Evolutionary conservation across 1,140 invertebrate genomes (phyloP), one percentile per base, ranked within the genome.

Genomic region (Tetragnatha versicolor): DNA sequence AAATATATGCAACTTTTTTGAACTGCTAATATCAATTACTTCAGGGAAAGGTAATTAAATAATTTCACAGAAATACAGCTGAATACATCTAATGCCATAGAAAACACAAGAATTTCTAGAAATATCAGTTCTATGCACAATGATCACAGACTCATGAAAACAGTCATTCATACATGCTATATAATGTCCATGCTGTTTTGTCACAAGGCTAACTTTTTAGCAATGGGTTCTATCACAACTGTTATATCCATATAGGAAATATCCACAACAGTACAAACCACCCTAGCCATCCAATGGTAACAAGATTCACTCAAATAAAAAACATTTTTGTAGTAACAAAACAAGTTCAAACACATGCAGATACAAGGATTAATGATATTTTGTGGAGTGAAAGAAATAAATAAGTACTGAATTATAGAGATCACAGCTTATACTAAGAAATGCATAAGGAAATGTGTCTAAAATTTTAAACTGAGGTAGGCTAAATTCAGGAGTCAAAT

Each of bases 111-210:
- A 58, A 33, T 77, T 25, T 77, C 73, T 77, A 77, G 73, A 77
- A 66, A 77, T 77, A 77, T 77, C 49, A 66, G 47, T 77, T 77
- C 73, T 77, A 77, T 77, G 73, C 73, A 77, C 73, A 77, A 77
- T 77, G 73, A 77, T 77, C 73, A 77, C 73, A 77, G 73, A 66
- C 73, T 77, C 73, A 77, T 77, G 73, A 77, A n/a, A 77, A 77
- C 73, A 63, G 58, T 77, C 61, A n/a, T n/a, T n/a, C n/a, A 65
- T 77, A 77, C 73, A 66, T 77, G 47, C 73, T 77, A 77, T 61
- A 77, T 65, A 53, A 77, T 77, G 73, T 77, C 73, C 73, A 77
- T 77, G 73, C 73, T 77, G 73, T 77, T 77, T 77, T 77, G 73
- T 77, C 73, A 77, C 65, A 77, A 77, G 73, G 73, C 73, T 45